Evolutionary conservation across 2,888 invertebrate species (phyloP).

Genomic region (Amiota communis): DNA sequence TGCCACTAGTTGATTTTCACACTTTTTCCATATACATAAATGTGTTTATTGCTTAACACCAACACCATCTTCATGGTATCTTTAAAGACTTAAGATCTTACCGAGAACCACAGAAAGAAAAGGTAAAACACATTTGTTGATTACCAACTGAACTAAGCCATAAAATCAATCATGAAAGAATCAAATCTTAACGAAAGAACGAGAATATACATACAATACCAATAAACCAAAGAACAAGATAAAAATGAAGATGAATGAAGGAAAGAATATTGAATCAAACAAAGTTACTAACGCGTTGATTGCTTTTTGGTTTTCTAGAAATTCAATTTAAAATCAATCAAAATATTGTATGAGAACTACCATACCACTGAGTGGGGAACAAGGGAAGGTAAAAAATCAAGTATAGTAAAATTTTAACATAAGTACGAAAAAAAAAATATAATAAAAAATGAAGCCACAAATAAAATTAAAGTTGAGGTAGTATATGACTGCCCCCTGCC

Average conservation of each 20-base stretch:
- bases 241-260: slow-evolving; percentile 22
- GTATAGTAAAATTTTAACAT: no score
- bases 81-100: no score
- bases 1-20: no score
- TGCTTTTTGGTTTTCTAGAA: slow-evolving; percentile 50
- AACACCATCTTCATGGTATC: background rate
- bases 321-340: slow-evolving; percentile 60
- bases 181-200: slow-evolving; percentile 28
- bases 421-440: slow-evolving; percentile 19
- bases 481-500: background rate
- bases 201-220: background rate
- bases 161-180: slow-evolving; percentile 48
- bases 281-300: slow-evolving; percentile 44
- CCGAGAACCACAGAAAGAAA: background rate
- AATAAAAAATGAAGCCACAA: slow-evolving; percentile 54
- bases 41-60: slow-evolving; percentile 2
- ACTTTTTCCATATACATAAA: background rate
- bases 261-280: slow-evolving; percentile 10
- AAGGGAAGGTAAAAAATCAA: no score
- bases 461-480: slow-evolving; percentile 55
- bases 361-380: background rate
- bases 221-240: slow-evolving; percentile 7
- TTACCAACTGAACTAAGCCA: slow-evolving; percentile 41
- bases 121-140: slow-evolving; percentile 42
- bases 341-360: slow-evolving; percentile 38